phyloP scores from a whole-genome alignment of 2,797 vertebrate species.

The Spondyliosoma cantharus region DNA sequence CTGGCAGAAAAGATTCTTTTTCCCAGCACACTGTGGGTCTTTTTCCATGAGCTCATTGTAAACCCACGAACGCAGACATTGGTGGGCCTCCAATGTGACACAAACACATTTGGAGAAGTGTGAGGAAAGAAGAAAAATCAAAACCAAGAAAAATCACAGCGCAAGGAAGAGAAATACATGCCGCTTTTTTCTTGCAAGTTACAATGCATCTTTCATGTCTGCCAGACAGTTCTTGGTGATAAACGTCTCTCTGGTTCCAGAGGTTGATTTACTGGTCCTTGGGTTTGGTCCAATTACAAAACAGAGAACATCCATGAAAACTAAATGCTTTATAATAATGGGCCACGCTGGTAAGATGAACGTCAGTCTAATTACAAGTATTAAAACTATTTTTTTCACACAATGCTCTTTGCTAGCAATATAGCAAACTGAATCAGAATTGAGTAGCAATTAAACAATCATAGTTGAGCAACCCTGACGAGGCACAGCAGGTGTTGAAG shows the following conservation, averaged over 20 bases:
- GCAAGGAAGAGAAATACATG: slow-evolving; percentile 43
- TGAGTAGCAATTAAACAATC: not conserved
- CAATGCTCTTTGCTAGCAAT: not conserved
- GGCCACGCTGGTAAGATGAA: slow-evolving; percentile 24
- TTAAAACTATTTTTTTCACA: slow-evolving; percentile 8
- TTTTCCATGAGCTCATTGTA: slow-evolving; percentile 82
- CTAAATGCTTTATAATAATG: slow-evolving; percentile 35
- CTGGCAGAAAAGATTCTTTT: slow-evolving; percentile 73
- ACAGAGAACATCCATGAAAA: slow-evolving; percentile 37
- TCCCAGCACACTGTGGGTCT: slow-evolving; percentile 76
- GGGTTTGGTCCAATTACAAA: slow-evolving; percentile 43
- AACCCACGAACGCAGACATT: slow-evolving; percentile 75
- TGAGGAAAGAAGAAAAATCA: slow-evolving; percentile 65
- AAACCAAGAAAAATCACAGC: slow-evolving; percentile 56
- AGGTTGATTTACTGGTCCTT: slow-evolving; percentile 60
- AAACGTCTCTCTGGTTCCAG: slow-evolving; percentile 31
- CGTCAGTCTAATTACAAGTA: slow-evolving; percentile 14
- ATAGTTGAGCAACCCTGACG: not conserved
- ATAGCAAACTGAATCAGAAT: not conserved
- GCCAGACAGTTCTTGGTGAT: slow-evolving; percentile 28
- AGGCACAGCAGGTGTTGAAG: not conserved
- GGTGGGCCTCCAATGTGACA: slow-evolving; percentile 78
- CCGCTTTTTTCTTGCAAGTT: slow-evolving; percentile 61
- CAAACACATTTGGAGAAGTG: slow-evolving; percentile 74
- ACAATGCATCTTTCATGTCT: slow-evolving; percentile 72